Evolutionary conservation across 2,888 invertebrate species (phyloP), one percentile per base, ranked within the genome.

Genomic region (Oligia latruncula): DNA sequence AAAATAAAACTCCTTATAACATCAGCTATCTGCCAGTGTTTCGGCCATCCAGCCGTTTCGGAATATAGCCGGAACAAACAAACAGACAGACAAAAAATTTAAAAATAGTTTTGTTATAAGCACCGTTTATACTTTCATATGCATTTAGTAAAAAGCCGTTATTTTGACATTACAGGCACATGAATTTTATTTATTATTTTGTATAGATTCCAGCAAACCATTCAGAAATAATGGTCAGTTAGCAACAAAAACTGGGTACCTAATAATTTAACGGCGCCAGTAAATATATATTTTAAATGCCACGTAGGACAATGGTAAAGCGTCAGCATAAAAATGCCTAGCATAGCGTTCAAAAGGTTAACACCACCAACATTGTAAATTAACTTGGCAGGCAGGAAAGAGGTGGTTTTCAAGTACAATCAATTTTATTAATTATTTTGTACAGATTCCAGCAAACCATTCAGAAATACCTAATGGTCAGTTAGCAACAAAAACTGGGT

Each of bases 281-380:
- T 78, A 75, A 86, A 79, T 67, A 64, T 72, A 67, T 78, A 29
- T 82, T 80, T 78, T 77, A 74, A 82, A 81, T 71, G 68, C 70
- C 81, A 76, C 71, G 65, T 79, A 66, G 73, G 73, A 88, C 88
- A 83, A 78, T 75, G 81, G 85, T 43, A 46, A 17, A 71, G 64
- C 35, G 65, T 76, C 71, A 76, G 78, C 81, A 84, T 82, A 81
- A 88, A 84, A 87, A 81, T 81, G 66, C 43, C 74, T 65, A 70
- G 55, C 78, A 68, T 67, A 65, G 58, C 80, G 74, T 77, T 76
- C 65, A 73, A 84, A 86, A 82, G 77, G 80, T 81, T 81, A 78
- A 84, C 76, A 81, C 77, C 76, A 81, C 77, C 40, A 64, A 74
- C 68, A 81, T 81, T 76, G 58, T 88, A 83, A 87, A 88, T 87